Base-by-base conservation (phyloP, 2,888 invertebrate genomes). In the Alitta virens region DNA sequence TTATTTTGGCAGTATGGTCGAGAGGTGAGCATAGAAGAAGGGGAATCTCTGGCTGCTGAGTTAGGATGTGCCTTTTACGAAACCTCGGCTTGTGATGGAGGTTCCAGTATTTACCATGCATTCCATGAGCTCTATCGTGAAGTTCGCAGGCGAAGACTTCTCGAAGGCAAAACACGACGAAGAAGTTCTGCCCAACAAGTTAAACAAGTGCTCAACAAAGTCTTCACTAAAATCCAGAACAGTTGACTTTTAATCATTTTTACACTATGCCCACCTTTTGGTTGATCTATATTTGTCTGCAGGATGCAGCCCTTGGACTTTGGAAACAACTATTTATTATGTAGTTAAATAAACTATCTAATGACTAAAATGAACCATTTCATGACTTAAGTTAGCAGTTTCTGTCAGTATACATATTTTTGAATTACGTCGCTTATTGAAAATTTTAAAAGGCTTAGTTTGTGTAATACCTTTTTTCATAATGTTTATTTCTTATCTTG, bases 51-150 rank as follows among this genome's bases (percentile, higher is more conserved):
- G 38, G 78, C 79, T 1, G 66, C 71, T 2, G 77, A 79, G 25
- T 71, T 76, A 73, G 76, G 76, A 43, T 76, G 77, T 64, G 77
- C 76, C 0, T 80, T 78, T 66, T 78, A 73, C 67, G 79, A 80
- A 62, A 81, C 74, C 23, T 78, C 77, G 25, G 80, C 79, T 26
- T 75, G 76, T 63, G 80, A 80, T 58, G 79, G 79, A 2, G 74
- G 76, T n/a, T 69, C 71, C 2, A 76, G 77, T 58, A 78, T 80
- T n/a, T 61, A 70, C 5, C 79, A 80, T 63, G 69, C 79, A 49
- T 81, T 80, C 64, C 70, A 76, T 54, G 80, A 80, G 69, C 73
- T 80, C 40, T 75, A 78, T 62, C 69, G 81, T 21, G 80, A 81
- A 60, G 72, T 80, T 9, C 71, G 72, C 51, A 62, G 80, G 43